Conservation (phyloP, 2,113 vertebrate genomes). For the Alouatta palliata region DNA sequence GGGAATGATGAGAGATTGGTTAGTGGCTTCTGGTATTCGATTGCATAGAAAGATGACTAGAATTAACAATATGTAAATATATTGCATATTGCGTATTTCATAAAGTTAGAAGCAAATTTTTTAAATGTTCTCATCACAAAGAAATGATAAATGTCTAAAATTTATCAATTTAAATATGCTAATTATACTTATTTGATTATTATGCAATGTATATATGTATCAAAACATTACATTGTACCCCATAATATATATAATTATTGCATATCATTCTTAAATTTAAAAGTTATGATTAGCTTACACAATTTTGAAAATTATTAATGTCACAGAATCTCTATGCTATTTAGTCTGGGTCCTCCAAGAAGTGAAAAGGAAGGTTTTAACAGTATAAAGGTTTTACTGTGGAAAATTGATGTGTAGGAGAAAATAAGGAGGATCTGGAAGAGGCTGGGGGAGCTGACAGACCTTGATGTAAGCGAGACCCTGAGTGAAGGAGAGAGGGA, state of each 20-base stretch:
- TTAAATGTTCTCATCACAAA: not conserved
- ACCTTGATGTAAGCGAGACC: not conserved
- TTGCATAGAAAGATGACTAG: not conserved
- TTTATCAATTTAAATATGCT: not conserved
- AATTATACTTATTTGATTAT: not conserved
- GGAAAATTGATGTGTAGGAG: not conserved
- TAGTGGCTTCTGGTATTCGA: not conserved
- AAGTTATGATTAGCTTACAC: not conserved
- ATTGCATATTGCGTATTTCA: not conserved
- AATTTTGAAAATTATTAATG: constrained; percentile 29
- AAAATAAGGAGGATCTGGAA: not conserved
- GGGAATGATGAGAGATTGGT: not conserved
- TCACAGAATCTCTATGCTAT: not conserved
- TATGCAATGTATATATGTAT: not conserved
- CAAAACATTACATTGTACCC: not conserved
- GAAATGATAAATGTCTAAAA: not conserved
- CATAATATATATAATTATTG: not conserved
- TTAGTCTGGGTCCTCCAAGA: not conserved
- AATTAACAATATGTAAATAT: not conserved
- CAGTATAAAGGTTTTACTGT: not conserved
- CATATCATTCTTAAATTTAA: not conserved
- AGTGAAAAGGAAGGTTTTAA: not conserved
- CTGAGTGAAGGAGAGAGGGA: not conserved
- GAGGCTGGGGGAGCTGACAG: not conserved
- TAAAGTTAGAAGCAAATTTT: not conserved